Evolutionary conservation across 2,113 vertebrate genomes (phyloP).

Genomic region (Callocephalon fimbriatum): DNA sequence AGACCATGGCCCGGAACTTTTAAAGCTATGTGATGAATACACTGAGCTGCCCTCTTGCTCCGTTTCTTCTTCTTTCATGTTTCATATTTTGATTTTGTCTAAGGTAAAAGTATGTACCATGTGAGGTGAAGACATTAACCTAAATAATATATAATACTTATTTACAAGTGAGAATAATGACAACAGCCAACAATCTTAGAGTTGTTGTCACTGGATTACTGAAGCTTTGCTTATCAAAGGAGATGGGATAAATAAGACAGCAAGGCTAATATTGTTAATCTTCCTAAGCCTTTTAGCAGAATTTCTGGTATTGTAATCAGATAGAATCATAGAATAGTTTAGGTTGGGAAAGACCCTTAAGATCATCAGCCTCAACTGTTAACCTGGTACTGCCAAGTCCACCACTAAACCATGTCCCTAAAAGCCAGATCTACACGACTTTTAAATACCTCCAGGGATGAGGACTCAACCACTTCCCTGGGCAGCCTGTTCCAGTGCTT

Average conservation of each 20-base stretch:
- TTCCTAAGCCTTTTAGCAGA: slow-evolving; percentile 40
- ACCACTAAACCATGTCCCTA: neutral
- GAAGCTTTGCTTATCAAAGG: neutral
- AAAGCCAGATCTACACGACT: neutral
- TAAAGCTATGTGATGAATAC: neutral
- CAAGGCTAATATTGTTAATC: slow-evolving; percentile 10
- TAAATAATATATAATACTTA: neutral
- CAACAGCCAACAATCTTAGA: neutral
- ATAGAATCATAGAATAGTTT: neutral
- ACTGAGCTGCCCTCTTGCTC: neutral
- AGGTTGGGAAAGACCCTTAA: neutral
- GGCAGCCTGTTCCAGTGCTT: neutral
- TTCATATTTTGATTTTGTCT: neutral
- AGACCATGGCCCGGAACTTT: neutral
- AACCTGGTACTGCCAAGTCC: neutral
- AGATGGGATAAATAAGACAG: neutral
- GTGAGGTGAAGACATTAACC: neutral
- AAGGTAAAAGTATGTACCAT: neutral
- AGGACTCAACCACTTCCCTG: neutral
- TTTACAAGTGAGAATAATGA: neutral
- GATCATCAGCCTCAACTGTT: neutral
- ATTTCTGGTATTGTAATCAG: slow-evolving; percentile 57
- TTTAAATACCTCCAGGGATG: neutral
- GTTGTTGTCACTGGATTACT: neutral
- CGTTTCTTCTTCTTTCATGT: neutral